phyloP scores from a whole-genome alignment of 1,140 invertebrate species.

The Bombus impatiens region DNA sequence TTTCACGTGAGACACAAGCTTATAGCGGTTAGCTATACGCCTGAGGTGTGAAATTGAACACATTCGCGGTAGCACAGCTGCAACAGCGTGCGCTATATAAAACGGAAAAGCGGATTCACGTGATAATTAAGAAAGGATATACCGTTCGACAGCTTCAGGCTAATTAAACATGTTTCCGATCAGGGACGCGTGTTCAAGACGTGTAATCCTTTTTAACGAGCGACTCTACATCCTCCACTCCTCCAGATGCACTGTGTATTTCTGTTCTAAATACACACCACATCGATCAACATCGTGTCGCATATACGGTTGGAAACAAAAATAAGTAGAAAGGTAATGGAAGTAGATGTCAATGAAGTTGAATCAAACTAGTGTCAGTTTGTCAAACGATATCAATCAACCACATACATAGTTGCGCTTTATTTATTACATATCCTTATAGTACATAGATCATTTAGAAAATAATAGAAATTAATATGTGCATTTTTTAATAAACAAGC shows the following conservation, averaged over 20 bases:
- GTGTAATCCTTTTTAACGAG: slow-evolving; percentile 36
- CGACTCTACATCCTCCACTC: neutral
- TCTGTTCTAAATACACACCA: neutral
- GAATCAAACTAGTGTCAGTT: too few species aligned
- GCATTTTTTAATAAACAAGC: too few species aligned
- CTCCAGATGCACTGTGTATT: neutral
- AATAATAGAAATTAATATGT: too few species aligned
- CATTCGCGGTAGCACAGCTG: neutral
- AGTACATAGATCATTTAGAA: too few species aligned
- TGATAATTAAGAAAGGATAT: slow-evolving; percentile 40
- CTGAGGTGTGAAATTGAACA: neutral
- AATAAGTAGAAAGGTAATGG: too few species aligned
- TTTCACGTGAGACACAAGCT: too few species aligned
- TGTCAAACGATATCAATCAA: too few species aligned
- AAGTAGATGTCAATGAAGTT: too few species aligned
- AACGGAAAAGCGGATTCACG: slow-evolving; percentile 14
- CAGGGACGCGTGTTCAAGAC: slow-evolving; percentile 2
- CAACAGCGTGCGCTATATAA: slow-evolving; percentile 15
- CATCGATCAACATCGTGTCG: neutral
- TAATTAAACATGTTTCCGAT: slow-evolving; percentile 45
- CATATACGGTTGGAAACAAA: too few species aligned
- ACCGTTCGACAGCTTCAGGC: slow-evolving; percentile 33
- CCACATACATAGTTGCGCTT: too few species aligned
- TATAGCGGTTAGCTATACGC: too few species aligned
- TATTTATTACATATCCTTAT: too few species aligned